phyloP scores from a whole-genome alignment of 2,888 invertebrate species.

The Fragum sueziense region DNA sequence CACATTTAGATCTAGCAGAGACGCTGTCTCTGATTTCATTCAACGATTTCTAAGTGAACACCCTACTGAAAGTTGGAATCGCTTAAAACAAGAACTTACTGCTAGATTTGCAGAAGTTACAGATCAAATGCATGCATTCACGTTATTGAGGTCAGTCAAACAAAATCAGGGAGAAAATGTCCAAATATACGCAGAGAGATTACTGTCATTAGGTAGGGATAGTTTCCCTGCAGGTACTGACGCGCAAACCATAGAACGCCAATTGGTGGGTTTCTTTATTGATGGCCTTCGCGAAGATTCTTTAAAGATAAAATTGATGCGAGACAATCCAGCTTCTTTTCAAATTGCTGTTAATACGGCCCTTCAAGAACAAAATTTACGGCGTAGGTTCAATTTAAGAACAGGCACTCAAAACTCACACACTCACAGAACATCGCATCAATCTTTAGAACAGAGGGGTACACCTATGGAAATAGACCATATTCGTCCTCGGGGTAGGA shows the following conservation, averaged over 20 bases:
- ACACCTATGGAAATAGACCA: constrained; percentile 40
- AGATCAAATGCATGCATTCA: constrained; percentile 46
- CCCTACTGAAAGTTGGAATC: background rate
- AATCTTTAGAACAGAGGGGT: background rate
- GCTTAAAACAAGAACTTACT: constrained; percentile 18
- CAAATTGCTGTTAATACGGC: constrained; percentile 30
- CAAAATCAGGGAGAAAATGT: constrained; percentile 41
- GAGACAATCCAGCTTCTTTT: constrained; percentile 32
- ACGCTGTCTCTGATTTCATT: constrained; percentile 1
- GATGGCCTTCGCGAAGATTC: constrained; percentile 35
- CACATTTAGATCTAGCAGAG: background rate
- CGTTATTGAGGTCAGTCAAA: constrained; percentile 29
- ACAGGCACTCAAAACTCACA: background rate
- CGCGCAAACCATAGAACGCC: constrained; percentile 15
- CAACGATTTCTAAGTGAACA: background rate
- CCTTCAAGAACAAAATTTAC: constrained; percentile 37
- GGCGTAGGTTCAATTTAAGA: constrained; percentile 34
- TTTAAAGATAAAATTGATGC: constrained; percentile 48
- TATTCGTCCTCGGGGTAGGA: background rate
- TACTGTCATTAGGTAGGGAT: constrained; percentile 33
- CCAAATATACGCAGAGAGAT: constrained; percentile 42
- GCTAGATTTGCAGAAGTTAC: constrained; percentile 30
- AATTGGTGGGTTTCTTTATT: constrained; percentile 41
- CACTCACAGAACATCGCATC: background rate
- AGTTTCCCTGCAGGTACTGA: constrained; percentile 7